A percentile compares a stretch with the other conserved stretches of the same genome.
phyloP scores from a whole-genome alignment of 2,113 vertebrate genomes.

The Excalfactoria chinensis region DNA sequence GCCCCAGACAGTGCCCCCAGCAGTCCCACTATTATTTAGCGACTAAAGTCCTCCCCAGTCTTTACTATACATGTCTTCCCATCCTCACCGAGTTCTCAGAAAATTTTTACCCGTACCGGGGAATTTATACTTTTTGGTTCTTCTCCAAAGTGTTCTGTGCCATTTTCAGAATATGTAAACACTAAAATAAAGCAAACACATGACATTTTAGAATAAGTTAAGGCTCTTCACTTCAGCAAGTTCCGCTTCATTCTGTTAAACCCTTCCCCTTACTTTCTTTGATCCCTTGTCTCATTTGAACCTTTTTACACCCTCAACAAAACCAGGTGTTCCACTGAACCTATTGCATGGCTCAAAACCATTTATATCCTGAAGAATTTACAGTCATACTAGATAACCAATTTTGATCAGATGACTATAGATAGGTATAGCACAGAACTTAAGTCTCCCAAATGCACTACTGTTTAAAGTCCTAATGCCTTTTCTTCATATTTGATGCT shows the following conservation, averaged over 20 bases:
- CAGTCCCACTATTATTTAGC: neutral
- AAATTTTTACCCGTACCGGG: conserved; percentile 71
- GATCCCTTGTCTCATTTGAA: neutral
- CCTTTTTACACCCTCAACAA: neutral
- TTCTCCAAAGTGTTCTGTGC: conserved; percentile 83
- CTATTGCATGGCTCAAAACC: neutral
- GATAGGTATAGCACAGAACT: neutral
- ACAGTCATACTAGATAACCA: neutral
- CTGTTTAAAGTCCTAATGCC: neutral
- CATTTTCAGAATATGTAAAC: conserved; percentile 91
- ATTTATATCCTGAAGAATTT: neutral
- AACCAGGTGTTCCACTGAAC: fast-evolving
- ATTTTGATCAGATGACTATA: neutral
- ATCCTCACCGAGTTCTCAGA: neutral
- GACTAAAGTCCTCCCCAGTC: neutral
- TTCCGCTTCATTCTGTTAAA: neutral
- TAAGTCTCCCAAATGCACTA: too few species aligned
- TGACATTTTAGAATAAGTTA: neutral
- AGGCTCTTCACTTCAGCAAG: neutral
- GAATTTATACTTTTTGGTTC: conserved; percentile 80
- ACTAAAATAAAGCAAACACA: conserved; percentile 80
- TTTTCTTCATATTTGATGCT: neutral
- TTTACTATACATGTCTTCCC: neutral
- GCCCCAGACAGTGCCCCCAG: neutral
- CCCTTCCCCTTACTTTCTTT: neutral